phyloP scores from a whole-genome alignment of 2,113 vertebrate genomes.

The Penelope pileata region DNA sequence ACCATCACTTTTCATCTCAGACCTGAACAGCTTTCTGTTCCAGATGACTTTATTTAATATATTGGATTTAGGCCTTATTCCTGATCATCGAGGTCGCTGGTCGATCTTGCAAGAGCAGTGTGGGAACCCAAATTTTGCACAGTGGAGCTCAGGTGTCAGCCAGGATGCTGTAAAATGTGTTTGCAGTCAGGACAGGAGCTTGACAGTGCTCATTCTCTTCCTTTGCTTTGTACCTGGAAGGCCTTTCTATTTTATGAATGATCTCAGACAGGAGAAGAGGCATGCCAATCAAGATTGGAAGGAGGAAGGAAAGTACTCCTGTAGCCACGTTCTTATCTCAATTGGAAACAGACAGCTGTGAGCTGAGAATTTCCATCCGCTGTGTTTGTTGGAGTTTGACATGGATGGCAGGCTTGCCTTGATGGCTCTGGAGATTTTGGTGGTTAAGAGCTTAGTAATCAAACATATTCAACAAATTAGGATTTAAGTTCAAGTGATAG shows the following conservation, averaged over 20 bases:
- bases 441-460: not conserved
- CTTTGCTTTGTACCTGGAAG: not conserved
- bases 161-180: not conserved
- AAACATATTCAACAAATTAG: not conserved
- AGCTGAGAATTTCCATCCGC: not conserved
- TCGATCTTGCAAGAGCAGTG: not conserved
- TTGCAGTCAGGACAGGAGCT: not conserved
- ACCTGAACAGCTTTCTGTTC: not conserved
- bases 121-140: not conserved
- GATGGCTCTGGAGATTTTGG: not conserved
- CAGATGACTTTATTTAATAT: not conserved
- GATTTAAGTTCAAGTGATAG: not conserved
- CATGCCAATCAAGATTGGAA: not conserved
- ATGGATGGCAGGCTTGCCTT: not conserved
- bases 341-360: not conserved
- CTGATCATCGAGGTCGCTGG: not conserved
- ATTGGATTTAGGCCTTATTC: not conserved
- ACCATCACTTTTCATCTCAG: not conserved
- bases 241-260: not conserved
- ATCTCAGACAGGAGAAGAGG: not conserved
- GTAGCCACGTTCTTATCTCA: not conserved
- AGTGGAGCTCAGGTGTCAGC: accelerated
- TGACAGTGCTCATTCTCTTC: not conserved
- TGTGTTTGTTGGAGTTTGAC: accelerated
- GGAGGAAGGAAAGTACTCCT: not conserved